Conservation (phyloP, 1,140 invertebrate species). For the Agrypnia vestita region DNA sequence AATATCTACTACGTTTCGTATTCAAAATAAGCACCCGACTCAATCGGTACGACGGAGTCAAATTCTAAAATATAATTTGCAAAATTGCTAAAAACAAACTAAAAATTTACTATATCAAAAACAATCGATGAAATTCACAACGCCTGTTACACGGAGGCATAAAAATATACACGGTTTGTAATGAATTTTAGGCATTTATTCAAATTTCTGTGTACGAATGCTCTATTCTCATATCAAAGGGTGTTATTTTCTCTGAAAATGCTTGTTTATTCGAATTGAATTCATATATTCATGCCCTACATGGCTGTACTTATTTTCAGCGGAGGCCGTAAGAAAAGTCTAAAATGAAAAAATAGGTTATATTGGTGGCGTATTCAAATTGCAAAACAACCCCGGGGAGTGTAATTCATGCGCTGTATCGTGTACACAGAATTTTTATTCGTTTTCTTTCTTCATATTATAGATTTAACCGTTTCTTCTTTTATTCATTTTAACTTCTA, state of each 20-base stretch:
- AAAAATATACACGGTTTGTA: neutral
- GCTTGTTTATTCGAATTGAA: constrained; percentile 32
- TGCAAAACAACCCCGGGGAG: constrained; percentile 33
- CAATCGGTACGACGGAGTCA: too few species aligned
- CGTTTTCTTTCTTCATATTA: neutral
- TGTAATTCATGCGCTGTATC: constrained; percentile 29
- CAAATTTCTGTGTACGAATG: constrained; percentile 2
- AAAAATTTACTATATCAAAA: too few species aligned
- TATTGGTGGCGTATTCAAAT: constrained; percentile 41
- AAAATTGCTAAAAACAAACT: too few species aligned
- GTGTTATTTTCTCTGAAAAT: constrained; percentile 9
- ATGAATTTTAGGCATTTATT: constrained; percentile 24
- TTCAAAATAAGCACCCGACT: too few species aligned
- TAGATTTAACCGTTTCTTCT: too few species aligned
- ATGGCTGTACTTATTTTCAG: constrained; percentile 18
- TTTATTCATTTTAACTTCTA: too few species aligned
- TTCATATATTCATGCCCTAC: constrained; percentile 21
- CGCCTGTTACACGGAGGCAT: too few species aligned
- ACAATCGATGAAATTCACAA: too few species aligned
- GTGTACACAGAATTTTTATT: constrained; percentile 23
- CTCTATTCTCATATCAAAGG: constrained; percentile 1
- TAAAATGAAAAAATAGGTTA: constrained; percentile 32
- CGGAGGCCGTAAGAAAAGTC: constrained; percentile 1
- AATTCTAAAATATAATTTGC: too few species aligned
- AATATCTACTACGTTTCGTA: too few species aligned